Evolutionary conservation across 2,113 vertebrate species (phyloP), one percentile per base, ranked within the genome.

Genomic region (Nyctibius bracteatus): DNA sequence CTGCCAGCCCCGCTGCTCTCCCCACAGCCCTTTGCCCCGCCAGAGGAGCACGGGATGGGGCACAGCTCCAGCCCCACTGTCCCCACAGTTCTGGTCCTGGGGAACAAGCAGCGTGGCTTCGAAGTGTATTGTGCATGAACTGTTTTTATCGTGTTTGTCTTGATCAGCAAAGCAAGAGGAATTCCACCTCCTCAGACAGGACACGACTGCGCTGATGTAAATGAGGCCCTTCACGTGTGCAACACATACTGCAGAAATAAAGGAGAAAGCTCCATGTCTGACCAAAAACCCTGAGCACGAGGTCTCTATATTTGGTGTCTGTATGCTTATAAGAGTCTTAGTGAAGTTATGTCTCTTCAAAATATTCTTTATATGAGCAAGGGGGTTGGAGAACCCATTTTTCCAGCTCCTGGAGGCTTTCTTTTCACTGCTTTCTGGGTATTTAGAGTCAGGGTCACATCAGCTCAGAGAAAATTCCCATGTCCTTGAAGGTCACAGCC

Each of bases 211-310:
- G 79, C 79, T 95, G 86, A 88, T 96, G 96, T 86, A 61, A 96
- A 54, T 0, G 79, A 86, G 92, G 92, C 86, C 90, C 96, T 63
- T 86, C 74, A 15, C 16, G 31, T 88, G 92, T 78, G 88, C 81
- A 74, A 71, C 93, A n/a, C 58, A 82, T 65, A 3, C 79, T 93
- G 92, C 96, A 96, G 95, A 97, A 97, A 97, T 96, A 97, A 96
- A 97, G 90, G 94, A 95, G 92, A 96, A 96, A 96, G 75, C 92
- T 95, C 96, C 92, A 73, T 88, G 59, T 93, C 80, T 90, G 86
- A 92, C 63, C 75, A 71, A 88, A 87, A 84, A 2, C 5, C 5
- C 35, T 6, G 22, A 20, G 72, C 18, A 1, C 12, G 6, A 63
- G 35, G 59, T 52, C 28, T 75, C 67, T 86, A 54, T 75, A 59